Percentiles rank a stretch among this genome's conserved stretches.
Conservation (phyloP, 2,113 vertebrate species). For the Ictidomys tridecemlineatus region DNA sequence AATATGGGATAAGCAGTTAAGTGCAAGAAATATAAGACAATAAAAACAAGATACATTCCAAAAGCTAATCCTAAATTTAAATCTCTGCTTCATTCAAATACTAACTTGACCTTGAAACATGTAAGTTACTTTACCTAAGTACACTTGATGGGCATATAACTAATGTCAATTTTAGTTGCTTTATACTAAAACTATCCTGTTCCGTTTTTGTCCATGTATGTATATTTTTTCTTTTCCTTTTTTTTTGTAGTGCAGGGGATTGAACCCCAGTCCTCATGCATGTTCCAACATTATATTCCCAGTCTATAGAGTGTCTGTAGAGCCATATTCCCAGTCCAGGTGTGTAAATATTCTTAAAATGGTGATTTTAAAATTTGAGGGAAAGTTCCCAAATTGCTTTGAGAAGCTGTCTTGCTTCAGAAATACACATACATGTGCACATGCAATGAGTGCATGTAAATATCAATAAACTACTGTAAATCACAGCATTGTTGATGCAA, state of each 20-base stretch:
- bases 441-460: background rate
- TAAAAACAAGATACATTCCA: conserved; percentile 33
- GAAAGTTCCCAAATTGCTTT: conserved; percentile 33
- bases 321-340: background rate
- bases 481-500: conserved; percentile 31
- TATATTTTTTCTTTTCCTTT: background rate
- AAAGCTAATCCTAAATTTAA: conserved; percentile 18
- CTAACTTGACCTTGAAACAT: background rate
- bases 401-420: conserved; percentile 45
- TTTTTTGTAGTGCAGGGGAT: too few species aligned
- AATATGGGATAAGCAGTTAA: conserved; percentile 26
- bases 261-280: background rate
- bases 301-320: too few species aligned
- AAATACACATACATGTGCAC: background rate
- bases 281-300: background rate
- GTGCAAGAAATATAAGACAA: background rate
- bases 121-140: conserved; percentile 2
- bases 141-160: background rate
- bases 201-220: background rate
- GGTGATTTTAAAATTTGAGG: conserved; percentile 25
- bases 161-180: background rate
- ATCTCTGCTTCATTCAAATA: conserved; percentile 13
- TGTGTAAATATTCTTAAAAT: background rate
- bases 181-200: background rate
- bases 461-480: background rate